A percentile compares a stretch with the other conserved stretches of the same genome.
phyloP scores from a whole-genome alignment of 2,797 vertebrate species.

The Rhadinocentrus ornatus region DNA sequence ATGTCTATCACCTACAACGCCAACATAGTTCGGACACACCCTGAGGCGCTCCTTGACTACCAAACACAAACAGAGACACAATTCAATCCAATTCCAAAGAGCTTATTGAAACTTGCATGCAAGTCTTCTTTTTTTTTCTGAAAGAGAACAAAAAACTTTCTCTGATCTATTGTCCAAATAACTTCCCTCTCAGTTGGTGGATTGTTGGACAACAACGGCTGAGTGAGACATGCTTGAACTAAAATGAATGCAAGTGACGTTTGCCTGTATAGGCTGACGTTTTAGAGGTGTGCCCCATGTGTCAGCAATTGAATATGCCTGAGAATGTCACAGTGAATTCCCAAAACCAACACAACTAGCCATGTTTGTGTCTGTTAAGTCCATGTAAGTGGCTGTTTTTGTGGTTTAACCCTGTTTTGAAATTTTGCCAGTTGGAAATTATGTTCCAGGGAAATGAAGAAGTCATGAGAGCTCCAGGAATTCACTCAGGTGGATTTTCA shows the following conservation, averaged over 20 bases:
- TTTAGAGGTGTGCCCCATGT: constrained; percentile 51
- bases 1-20: constrained; percentile 9
- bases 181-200: background rate
- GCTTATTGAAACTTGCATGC: background rate
- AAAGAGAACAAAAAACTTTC: background rate
- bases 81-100: background rate
- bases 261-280: constrained; percentile 24
- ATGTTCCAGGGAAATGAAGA: constrained; percentile 52
- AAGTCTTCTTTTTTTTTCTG: background rate
- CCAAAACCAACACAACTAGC: background rate
- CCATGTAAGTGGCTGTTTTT: constrained; percentile 3
- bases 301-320: constrained; percentile 26
- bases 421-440: constrained; percentile 18
- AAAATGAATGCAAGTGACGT: constrained; percentile 13
- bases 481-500: constrained; percentile 18
- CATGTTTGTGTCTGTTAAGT: background rate
- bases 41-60: constrained; percentile 34
- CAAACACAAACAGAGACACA: constrained; percentile 24
- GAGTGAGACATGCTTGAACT: background rate
- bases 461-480: constrained; percentile 22
- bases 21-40: constrained; percentile 52
- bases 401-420: constrained; percentile 21
- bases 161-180: background rate
- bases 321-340: constrained; percentile 25
- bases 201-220: background rate